Evolutionary conservation across 2,113 vertebrate species (phyloP).

Genomic region (Uria lomvia): DNA sequence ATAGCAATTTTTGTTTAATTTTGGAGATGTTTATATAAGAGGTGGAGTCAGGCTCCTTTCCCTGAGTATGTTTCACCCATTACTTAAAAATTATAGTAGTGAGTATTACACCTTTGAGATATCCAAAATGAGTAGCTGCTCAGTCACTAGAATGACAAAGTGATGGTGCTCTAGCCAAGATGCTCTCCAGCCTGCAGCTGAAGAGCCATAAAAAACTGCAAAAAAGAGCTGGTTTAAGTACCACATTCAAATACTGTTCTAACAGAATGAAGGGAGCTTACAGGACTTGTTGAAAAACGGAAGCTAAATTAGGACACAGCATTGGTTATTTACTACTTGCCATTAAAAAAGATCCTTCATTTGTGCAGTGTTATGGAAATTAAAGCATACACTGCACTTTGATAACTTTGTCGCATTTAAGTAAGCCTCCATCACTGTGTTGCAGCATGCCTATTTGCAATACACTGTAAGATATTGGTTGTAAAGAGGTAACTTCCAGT

Average conservation of each 20-base stretch:
- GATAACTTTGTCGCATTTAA: background rate
- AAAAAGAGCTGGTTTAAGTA: background rate
- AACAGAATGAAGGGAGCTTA: background rate
- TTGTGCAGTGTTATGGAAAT: background rate
- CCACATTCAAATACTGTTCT: background rate
- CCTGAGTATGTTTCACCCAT: background rate
- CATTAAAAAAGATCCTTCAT: background rate
- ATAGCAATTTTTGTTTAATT: background rate
- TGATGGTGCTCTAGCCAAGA: background rate
- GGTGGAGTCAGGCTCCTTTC: background rate
- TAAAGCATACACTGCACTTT: background rate
- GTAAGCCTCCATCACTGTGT: background rate
- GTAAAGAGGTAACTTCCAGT: background rate
- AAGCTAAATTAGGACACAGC: background rate
- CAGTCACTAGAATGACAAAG: conserved; percentile 29
- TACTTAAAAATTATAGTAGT: conserved; percentile 5
- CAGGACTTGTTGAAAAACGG: background rate
- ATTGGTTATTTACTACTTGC: background rate
- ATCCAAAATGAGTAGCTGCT: background rate
- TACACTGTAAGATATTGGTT: background rate
- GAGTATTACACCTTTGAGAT: conserved; percentile 11
- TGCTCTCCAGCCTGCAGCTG: background rate
- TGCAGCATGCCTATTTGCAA: background rate
- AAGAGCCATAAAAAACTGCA: conserved; percentile 21
- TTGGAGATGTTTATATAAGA: background rate